Percentiles rank a stretch among this genome's conserved stretches.
Evolutionary conservation across 2,888 invertebrate genomes (phyloP).

Genomic region (Palloptera scutellata): DNA sequence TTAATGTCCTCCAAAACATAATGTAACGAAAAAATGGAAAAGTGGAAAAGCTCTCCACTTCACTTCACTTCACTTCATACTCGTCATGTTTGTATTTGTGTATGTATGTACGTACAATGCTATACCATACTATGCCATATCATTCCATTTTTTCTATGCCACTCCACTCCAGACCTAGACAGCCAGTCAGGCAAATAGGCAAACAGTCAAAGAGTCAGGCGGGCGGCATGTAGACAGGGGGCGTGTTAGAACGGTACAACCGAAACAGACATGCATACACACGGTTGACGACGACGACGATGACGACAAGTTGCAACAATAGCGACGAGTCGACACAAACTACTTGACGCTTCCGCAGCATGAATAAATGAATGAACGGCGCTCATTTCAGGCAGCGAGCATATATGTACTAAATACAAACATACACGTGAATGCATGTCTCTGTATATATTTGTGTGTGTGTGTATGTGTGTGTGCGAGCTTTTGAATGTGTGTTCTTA

Average conservation of each 20-base stretch:
- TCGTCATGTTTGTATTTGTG: background rate
- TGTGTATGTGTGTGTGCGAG: conserved; percentile 11
- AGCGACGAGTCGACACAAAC: conserved; percentile 40
- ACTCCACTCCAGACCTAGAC: conserved; percentile 21
- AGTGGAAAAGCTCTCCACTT: conserved; percentile 32
- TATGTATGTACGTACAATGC: background rate
- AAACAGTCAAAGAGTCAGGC: conserved; percentile 23
- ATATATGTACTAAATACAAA: conserved; percentile 15
- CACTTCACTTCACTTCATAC: conserved; percentile 22
- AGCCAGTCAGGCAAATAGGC: conserved; percentile 21
- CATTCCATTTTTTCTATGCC: background rate
- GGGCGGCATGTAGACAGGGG: conserved; percentile 8
- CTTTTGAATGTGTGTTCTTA: conserved; percentile 15
- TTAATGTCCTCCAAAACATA: conserved; percentile 49
- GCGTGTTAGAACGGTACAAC: conserved; percentile 8
- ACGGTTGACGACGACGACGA: conserved; percentile 27
- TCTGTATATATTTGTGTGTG: background rate
- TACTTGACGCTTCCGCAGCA: conserved; percentile 44
- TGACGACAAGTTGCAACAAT: conserved; percentile 42
- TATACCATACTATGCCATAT: background rate
- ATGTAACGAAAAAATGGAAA: conserved; percentile 37
- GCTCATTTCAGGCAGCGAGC: conserved; percentile 21
- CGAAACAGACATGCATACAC: background rate
- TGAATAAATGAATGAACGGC: conserved; percentile 26
- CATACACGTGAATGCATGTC: background rate